Conservation (phyloP, 2,797 vertebrate species). For the Scleropages formosus region DNA sequence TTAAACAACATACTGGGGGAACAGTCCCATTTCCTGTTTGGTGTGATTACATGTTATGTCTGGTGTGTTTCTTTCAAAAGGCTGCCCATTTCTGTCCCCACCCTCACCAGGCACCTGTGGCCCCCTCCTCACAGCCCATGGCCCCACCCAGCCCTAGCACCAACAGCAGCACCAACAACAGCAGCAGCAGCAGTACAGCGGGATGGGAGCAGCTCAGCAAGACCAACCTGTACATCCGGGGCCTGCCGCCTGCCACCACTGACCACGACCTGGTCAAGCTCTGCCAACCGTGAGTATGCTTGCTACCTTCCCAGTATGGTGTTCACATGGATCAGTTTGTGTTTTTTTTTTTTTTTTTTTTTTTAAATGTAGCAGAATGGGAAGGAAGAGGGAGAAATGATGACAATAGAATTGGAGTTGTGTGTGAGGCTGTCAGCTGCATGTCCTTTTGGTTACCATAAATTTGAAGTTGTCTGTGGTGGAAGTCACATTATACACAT, state of each 20-base stretch:
- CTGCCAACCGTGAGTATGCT: conserved; percentile 93
- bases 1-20: neutral
- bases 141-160: conserved; percentile 96
- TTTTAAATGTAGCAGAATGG: too few relatives aligned
- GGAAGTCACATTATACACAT: too few relatives aligned
- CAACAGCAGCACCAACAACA: conserved; percentile 94
- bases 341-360: too few relatives aligned
- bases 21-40: too few relatives aligned
- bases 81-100: conserved; percentile 36
- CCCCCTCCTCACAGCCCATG: conserved; percentile 84
- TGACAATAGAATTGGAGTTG: neutral
- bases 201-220: conserved; percentile 99
- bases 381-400: neutral
- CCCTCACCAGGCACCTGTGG: conserved; percentile 76
- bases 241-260: conserved; percentile 89
- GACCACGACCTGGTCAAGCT: conserved; percentile 98
- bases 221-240: conserved; percentile 98
- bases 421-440: neutral
- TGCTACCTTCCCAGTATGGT: conserved; percentile 29
- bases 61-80: neutral
- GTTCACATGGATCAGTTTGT: conserved; percentile 24
- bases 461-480: too few relatives aligned
- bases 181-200: conserved; percentile 86
- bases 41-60: too few relatives aligned
- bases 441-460: neutral